Evolutionary conservation across 2,113 vertebrate genomes (phyloP), one percentile per base, ranked within the genome.

Genomic region (Antigone vipio): DNA sequence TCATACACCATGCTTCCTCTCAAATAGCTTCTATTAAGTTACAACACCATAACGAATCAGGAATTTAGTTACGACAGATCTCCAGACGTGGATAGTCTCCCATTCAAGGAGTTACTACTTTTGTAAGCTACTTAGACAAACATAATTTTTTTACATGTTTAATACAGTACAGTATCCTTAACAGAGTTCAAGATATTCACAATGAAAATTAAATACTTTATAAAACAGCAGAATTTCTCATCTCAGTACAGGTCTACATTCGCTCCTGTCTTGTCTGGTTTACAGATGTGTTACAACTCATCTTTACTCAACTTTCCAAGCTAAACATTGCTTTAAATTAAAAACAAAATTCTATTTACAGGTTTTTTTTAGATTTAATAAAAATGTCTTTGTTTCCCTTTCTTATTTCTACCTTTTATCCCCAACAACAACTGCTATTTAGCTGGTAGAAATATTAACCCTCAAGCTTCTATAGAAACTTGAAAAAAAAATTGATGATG

Each of bases 1-100:
- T 97, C 97, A 71, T 95, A 98, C 95, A 96, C 97, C 98, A 98
- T 98, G 98, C 98, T 97, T 98, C 88, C 98, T 97, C 96, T 97
- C 95, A 26, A 94, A 96, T 90, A 97, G 97, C 89, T 97, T 97
- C 97, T 97, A 98, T 91, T 97, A 95, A 98, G 95, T 98, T 98
- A 98, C 98, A 96, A 98, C 98, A 98, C 97, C 94, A 97, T 97
- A 98, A 98, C 96, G 17, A 98, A 91, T 97, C 91, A 93, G 91
- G 97, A 97, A 98, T 97, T 97, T 96, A 98, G 93, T 98, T 98
- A 98, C 97, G 82, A 97, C 95, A 98, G 84, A 95, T 98, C 78
- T 96, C 95, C 94, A 97, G 93, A 98, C 82, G 86, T 91, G 87
- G 82, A 97, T 88, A 93, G 21, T 49, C 95, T 97, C 93, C 95